Evolutionary conservation across 2,113 vertebrate species (phyloP).

Genomic region (Rhineura floridana): DNA sequence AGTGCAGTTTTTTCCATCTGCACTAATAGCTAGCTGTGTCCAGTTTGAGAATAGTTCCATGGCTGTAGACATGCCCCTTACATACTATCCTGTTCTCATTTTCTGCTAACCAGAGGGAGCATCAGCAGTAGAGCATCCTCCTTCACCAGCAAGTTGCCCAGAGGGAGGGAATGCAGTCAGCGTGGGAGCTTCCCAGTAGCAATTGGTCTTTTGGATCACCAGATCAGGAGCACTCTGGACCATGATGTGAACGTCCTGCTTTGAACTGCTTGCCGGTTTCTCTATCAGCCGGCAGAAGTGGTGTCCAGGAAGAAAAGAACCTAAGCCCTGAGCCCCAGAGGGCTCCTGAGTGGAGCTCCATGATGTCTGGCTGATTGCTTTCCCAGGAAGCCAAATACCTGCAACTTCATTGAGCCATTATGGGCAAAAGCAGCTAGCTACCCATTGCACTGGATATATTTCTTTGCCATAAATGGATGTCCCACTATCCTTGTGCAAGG

Average conservation of each 20-base stretch:
- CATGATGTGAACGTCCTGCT: not conserved
- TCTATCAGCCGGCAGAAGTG: too few relatives aligned
- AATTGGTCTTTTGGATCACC: too few relatives aligned
- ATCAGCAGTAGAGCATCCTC: too few relatives aligned
- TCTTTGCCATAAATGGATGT: slow-evolving; percentile 20
- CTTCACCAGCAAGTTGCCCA: too few relatives aligned
- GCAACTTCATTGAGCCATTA: not conserved
- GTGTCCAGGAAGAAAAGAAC: not conserved
- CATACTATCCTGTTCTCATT: too few relatives aligned
- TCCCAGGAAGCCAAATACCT: not conserved
- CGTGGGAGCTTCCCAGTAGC: not conserved
- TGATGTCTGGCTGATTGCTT: not conserved
- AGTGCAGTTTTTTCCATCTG: too few relatives aligned
- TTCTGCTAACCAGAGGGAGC: too few relatives aligned
- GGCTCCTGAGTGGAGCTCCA: not conserved
- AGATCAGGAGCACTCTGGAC: not conserved
- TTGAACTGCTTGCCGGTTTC: not conserved
- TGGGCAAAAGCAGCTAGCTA: not conserved
- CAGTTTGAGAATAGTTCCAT: too few relatives aligned
- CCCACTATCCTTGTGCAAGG: slow-evolving; percentile 1
- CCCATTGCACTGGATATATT: not conserved
- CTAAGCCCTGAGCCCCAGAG: not conserved
- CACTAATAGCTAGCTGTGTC: too few relatives aligned
- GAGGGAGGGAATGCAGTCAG: too few relatives aligned
- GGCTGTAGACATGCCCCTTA: too few relatives aligned